Evolutionary conservation across 2,797 vertebrate species (phyloP), one percentile per base, ranked within the genome.

Genomic region (Cynodonichthys magdalenae): DNA sequence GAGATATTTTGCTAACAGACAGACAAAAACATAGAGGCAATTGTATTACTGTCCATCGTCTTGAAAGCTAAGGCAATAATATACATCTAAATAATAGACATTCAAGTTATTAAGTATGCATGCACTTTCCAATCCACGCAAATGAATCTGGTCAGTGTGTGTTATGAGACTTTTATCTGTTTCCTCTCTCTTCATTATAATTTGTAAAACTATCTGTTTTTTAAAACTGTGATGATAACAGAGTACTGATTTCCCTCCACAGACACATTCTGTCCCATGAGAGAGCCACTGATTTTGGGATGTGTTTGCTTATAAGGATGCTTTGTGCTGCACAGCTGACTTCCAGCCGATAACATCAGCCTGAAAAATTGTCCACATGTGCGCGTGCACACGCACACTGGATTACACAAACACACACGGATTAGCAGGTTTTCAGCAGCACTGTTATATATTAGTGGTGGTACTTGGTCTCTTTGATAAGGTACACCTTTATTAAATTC

Each of bases 401-500:
- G 36, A 39, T 39, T 39, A 39, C 36, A 39, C 34, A 36, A 10
- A 36, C 31, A 7, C 31, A 10, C 31, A 34, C 85, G 94, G 91
- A 94, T 91, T 95, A 95, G 95, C 93, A 90, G 94, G 91, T 94
- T 96, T 95, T 88, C 94, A 95, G 95, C 91, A 92, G 94, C 93
- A 95, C 90, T 93, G 94, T 95, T 92, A 85, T 88, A 94, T 92
- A 94, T 96, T 96, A 95, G 93, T 92, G 93, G 90, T 78, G 90
- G 93, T 93, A 95, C 95, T 96, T 95, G 94, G 94, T 80, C 71
- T 90, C 92, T 89, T 94, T 94, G 95, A 98, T 97, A 96, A 97
- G 94, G 93, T 94, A 95, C 94, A 95, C 96, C 95, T 97, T 96
- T 96, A 96, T 96, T 96, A 96, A 96, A 97, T 95, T 95, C 93